Evolutionary conservation across 2,797 vertebrate genomes (phyloP), one percentile per base, ranked within the genome.

Genomic region (Sebastes itinus): DNA sequence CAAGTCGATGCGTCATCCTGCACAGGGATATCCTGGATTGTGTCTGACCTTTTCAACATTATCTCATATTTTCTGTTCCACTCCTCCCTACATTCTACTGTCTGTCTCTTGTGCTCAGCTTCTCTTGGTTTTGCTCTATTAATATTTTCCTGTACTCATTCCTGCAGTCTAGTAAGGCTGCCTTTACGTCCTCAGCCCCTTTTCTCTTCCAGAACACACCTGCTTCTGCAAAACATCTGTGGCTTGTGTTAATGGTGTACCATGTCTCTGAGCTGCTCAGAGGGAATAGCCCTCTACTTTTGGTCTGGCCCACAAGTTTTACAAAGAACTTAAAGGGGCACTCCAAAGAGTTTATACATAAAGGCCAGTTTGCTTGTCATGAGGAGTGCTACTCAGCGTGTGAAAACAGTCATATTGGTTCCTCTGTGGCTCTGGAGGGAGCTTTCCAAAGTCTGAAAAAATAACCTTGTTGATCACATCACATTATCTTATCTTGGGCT

Each of bases 21-120:
- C 25, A 58, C 11, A n/a, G 42, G 89, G 79, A 87, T 83, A 78
- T 89, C 79, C 84, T 78, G 82, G 23, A 66, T 60, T 63, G 25
- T 49, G 30, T 71, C 23, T 77, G 71, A 80, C 72, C 63, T 27
- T 64, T 42, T 35, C 25, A 52, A 67, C 13, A 18, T 62, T 30
- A 72, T 82, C 69, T 58, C 18, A 42, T 27, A 74, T 72, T 35
- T 25, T 62, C 61, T 11, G 2, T 52, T 27, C 8, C 20, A 22
- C 62, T 72, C 49, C 33, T 75, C 27, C 56, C 20, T n/a, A 54
- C 22, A 56, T 56, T 68, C 38, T 61, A 5, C 35, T 25, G 8
- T 18, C 12, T 68, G n/a, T 74, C 28, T 49, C n/a, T 69, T 42
- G 2, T 80, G 11, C 56, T 75, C n/a, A 46, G 10, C 64, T 78